Evolutionary conservation across 2,888 invertebrate genomes (phyloP), one percentile per base, ranked within the genome.

Genomic region (Ptychoptera contaminata): DNA sequence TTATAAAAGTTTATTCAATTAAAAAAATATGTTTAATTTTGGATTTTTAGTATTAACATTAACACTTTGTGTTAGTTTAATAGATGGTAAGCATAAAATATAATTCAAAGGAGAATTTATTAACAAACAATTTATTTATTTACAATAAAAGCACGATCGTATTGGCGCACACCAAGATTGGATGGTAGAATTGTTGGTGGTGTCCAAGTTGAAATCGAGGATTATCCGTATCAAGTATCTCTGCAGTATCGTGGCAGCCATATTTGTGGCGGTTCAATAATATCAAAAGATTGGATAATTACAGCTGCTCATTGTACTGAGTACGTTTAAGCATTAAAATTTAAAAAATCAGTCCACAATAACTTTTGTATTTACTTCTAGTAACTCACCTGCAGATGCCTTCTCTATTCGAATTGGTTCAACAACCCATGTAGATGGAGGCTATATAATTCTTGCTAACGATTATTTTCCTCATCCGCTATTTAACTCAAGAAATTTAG

Each of bases 371-470:
- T 37, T 42, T 41, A 15, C 41, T 10, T 49, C 46, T 10, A 63
- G 65, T 44, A 56, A 58, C 0, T 58, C 55, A 42, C 53, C 51
- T 0, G 52, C 59, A 1, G 51, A 56, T 2, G 48, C 50, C 0
- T 39, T 64, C 2, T 56, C 52, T 34, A 57, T 77, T 1, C 70
- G 76, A 0, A 67, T 70, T 9, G 78, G 78, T 2, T 72, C 73
- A 6, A 68, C 72, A 0, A 67, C 63, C 34, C 64, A 59, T 14
- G 55, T 60, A 1, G 38, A 52, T 1, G 74, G 71, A 1, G 79
- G 79, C 0, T 51, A 61, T 31, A 4, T 76, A 0, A 59, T 73
- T 7, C 61, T 65, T 10, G 67, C 77, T 0, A 63, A 64, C 1
- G 63, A 66, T 40, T 55, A 75, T 8, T 53, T 67, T 2, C 65